Percentiles rank a stretch among this genome's conserved stretches.
These are phyloP conservation scores for Limonius californicus DNA, from an alignment of 1,140 invertebrate genomes.

Conservation along the genomic window DNA sequence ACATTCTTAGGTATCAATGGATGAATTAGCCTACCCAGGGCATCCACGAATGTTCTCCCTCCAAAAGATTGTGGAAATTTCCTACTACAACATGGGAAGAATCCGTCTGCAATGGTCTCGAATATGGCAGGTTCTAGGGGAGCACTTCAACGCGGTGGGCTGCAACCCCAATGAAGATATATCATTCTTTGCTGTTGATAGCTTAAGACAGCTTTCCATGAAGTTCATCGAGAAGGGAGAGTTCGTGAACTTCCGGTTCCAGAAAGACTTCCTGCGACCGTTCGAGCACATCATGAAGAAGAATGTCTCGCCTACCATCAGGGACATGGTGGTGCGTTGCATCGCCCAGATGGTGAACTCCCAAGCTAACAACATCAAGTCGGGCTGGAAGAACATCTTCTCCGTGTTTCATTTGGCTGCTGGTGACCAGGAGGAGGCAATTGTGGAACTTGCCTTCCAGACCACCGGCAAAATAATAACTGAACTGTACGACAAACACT, in stretches of 20 bases:
- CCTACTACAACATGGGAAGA: constrained; percentile 99
- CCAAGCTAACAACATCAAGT: constrained; percentile 94
- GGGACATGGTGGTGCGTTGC: constrained; percentile 96
- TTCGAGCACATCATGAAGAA: constrained; percentile 99
- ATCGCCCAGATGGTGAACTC: constrained; percentile 99
- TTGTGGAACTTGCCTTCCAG: constrained; percentile 96
- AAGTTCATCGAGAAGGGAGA: constrained; percentile 99
- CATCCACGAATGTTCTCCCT: constrained; percentile 97
- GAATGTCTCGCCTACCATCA: constrained; percentile 87
- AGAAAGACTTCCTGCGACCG: constrained; percentile 98
- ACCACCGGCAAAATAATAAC: constrained; percentile 95
- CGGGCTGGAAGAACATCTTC: constrained; percentile 99
- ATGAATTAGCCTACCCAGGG: constrained; percentile 83
- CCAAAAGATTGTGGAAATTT: constrained; percentile 99
- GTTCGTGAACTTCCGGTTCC: constrained; percentile 98
- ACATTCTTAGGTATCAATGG: constrained; percentile 71
- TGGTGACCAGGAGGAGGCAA: constrained; percentile 90
- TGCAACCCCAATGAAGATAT: constrained; percentile 96
- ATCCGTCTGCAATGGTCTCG: constrained; percentile 98
- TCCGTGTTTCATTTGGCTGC: constrained; percentile 98
- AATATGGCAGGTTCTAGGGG: constrained; percentile 93
- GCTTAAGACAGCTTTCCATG: constrained; percentile 93
- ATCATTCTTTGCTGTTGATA: constrained; percentile 97
- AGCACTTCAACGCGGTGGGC: constrained; percentile 88
- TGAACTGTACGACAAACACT: constrained; percentile 90